phyloP scores from a whole-genome alignment of 2,888 invertebrate species.

The Aromia moschata region DNA sequence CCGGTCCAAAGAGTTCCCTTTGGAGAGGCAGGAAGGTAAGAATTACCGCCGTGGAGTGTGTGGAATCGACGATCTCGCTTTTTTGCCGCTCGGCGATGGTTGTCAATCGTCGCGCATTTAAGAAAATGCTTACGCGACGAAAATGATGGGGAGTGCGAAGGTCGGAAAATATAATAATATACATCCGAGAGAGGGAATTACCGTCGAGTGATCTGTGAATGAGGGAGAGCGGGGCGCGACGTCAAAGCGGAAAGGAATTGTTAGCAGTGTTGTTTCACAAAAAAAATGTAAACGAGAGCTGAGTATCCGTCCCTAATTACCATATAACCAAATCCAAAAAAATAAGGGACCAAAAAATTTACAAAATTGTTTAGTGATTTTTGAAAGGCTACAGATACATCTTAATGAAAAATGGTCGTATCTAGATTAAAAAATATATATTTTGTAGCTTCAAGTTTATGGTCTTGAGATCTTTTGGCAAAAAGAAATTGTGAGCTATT shows the following conservation, averaged over 20 bases:
- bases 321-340: too few species aligned
- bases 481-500: too few species aligned
- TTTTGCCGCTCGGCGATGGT: constrained; percentile 18
- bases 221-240: constrained; percentile 22
- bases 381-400: too few species aligned
- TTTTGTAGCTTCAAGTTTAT: too few species aligned
- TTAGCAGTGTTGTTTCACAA: too few species aligned
- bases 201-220: constrained; percentile 37
- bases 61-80: constrained; percentile 25
- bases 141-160: constrained; percentile 36
- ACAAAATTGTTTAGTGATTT: too few species aligned
- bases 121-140: constrained; percentile 42
- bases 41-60: constrained; percentile 22
- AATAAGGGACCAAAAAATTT: too few species aligned
- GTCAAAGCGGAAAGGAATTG: not conserved
- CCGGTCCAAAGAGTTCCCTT: constrained; percentile 14
- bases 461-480: too few species aligned
- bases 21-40: constrained; percentile 12
- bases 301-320: too few species aligned
- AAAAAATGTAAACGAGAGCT: too few species aligned
- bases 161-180: constrained; percentile 50
- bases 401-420: too few species aligned
- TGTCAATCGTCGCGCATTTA: constrained; percentile 43
- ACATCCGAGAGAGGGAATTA: constrained; percentile 42
- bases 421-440: too few species aligned